phyloP scores from a whole-genome alignment of 2,888 invertebrate species.

The Nomada lathburiana region DNA sequence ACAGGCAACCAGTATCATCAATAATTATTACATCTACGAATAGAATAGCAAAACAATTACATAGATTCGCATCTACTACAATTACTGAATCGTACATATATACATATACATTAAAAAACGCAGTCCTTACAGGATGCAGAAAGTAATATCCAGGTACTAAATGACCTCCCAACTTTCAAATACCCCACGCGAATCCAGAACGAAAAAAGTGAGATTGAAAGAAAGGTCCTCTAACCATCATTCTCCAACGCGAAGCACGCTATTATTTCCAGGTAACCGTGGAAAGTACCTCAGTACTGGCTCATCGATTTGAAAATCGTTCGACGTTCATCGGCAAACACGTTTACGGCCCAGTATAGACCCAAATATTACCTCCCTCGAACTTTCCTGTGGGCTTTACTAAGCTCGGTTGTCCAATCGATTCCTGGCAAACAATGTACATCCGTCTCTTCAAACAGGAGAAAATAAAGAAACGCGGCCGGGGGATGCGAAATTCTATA shows the following conservation, averaged over 20 bases:
- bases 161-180: neutral
- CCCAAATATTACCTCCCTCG: conserved; percentile 37
- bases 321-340: neutral
- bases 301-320: conserved; percentile 23
- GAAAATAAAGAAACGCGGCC: neutral
- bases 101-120: too few species aligned
- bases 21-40: too few species aligned
- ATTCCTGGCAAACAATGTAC: conserved; percentile 43
- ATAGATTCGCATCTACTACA: too few species aligned
- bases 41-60: too few species aligned
- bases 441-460: conserved; percentile 25
- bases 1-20: too few species aligned
- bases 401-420: conserved; percentile 39
- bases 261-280: conserved; percentile 4
- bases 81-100: too few species aligned
- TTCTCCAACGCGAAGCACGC: neutral
- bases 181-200: neutral
- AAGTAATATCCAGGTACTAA: too few species aligned
- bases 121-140: too few species aligned
- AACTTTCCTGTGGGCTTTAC: conserved; percentile 6
- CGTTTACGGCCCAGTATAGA: conserved; percentile 12
- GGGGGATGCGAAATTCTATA: conserved; percentile 33
- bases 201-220: too few species aligned
- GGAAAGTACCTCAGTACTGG: conserved; percentile 13
- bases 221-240: neutral